Evolutionary conservation across 1,140 invertebrate species (phyloP).

Genomic region (Drosophila triauraria): DNA sequence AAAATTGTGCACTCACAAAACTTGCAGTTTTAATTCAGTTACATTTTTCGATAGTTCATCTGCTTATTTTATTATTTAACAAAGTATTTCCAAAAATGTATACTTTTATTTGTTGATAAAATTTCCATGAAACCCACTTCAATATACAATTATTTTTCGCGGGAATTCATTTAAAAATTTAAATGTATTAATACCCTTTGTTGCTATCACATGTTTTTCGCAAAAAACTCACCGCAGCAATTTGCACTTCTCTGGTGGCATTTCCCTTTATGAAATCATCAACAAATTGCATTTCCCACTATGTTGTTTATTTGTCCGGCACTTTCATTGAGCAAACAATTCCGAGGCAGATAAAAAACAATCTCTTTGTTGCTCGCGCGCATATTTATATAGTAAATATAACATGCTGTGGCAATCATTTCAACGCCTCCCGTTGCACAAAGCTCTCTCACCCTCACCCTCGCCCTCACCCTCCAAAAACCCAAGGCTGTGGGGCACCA

Average conservation of each 20-base stretch:
- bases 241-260: conserved; percentile 4
- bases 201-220: neutral
- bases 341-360: conserved; percentile 36
- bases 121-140: neutral
- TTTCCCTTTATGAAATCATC: conserved; percentile 51
- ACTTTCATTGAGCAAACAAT: conserved; percentile 58
- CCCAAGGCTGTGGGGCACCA: conserved; percentile 55
- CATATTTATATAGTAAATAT: conserved; percentile 64
- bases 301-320: conserved; percentile 36
- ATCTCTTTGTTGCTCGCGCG: conserved; percentile 36
- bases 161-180: neutral
- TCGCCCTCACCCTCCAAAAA: neutral
- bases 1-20: no score
- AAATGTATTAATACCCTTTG: no score
- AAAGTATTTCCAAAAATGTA: neutral
- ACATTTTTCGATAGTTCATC: no score
- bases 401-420: conserved; percentile 63
- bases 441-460: conserved; percentile 28
- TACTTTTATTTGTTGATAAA: neutral
- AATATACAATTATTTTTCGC: neutral
- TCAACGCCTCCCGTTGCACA: conserved; percentile 51
- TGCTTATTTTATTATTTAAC: neutral
- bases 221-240: neutral
- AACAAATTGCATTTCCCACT: conserved; percentile 49
- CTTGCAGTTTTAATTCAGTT: no score